phyloP scores from a whole-genome alignment of 2,888 invertebrate species.

The Pachliopta kotzebuea region DNA sequence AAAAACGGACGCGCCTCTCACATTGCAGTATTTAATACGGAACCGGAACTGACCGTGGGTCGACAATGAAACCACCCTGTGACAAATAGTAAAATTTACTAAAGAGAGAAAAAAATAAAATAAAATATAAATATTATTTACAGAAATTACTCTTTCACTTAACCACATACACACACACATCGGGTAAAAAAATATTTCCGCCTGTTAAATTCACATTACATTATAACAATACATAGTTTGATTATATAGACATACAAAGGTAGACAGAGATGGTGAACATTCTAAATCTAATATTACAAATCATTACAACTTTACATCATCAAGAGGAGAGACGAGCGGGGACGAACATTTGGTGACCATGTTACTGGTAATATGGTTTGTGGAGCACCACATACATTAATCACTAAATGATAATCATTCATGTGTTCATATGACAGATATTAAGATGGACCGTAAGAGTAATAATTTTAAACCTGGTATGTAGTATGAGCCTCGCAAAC shows the following conservation, averaged over 20 bases:
- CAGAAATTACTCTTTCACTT: conserved; percentile 36
- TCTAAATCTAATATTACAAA: too few species aligned
- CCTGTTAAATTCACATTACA: conserved; percentile 31
- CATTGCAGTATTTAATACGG: conserved; percentile 5
- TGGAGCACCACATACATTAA: too few species aligned
- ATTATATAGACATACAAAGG: not conserved
- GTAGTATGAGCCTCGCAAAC: too few species aligned
- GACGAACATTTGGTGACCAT: too few species aligned
- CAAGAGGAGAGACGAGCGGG: too few species aligned
- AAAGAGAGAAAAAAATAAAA: conserved; percentile 39
- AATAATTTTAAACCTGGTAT: too few species aligned
- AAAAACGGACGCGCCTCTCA: conserved; percentile 1
- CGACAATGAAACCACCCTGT: conserved; percentile 31
- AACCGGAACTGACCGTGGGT: not conserved
- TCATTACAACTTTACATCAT: too few species aligned
- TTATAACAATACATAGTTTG: not conserved
- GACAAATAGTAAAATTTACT: conserved; percentile 44
- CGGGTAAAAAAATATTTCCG: conserved; percentile 27
- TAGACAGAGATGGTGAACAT: too few species aligned
- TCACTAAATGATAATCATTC: too few species aligned
- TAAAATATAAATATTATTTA: conserved; percentile 40
- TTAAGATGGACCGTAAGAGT: too few species aligned
- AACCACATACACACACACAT: conserved; percentile 31
- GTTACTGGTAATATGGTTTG: too few species aligned
- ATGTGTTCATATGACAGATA: too few species aligned